A percentile compares a stretch with the other conserved stretches of the same genome.
Evolutionary conservation across 1,140 invertebrate genomes (phyloP).

Genomic region (Araneus ventricosus): DNA sequence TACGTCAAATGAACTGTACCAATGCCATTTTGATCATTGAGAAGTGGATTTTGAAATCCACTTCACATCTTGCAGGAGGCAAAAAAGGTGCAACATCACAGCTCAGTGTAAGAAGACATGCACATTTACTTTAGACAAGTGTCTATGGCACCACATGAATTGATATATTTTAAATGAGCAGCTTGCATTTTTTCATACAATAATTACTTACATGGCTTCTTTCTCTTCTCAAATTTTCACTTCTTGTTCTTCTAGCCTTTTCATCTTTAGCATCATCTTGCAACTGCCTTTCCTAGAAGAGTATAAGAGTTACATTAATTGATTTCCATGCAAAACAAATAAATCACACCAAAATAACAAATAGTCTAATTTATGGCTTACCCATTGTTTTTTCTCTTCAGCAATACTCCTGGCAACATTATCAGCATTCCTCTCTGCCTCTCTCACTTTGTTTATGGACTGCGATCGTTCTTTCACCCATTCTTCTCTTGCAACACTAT

Average conservation of each 20-base stretch:
- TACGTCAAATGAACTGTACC: too few relatives aligned
- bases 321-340: not conserved
- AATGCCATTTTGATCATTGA: too few relatives aligned
- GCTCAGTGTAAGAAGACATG: too few relatives aligned
- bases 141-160: too few relatives aligned
- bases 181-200: too few relatives aligned
- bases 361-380: not conserved
- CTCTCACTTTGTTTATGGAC: constrained; percentile 78
- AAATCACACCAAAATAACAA: not conserved
- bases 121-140: too few relatives aligned
- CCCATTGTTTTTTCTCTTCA: constrained; percentile 74
- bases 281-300: constrained; percentile 79
- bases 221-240: constrained; percentile 86
- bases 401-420: constrained; percentile 63
- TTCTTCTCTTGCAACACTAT: constrained; percentile 80
- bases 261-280: constrained; percentile 81
- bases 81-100: too few relatives aligned
- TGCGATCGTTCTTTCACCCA: constrained; percentile 77
- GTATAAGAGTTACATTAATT: too few relatives aligned
- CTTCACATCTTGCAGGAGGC: too few relatives aligned
- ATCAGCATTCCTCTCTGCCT: constrained; percentile 76
- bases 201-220: constrained; percentile 81
- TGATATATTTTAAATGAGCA: too few relatives aligned
- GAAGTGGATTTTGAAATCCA: too few relatives aligned
- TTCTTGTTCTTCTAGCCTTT: constrained; percentile 81